A percentile compares a stretch with the other conserved stretches of the same genome.
Evolutionary conservation across 2,888 invertebrate species (phyloP).

Genomic region (Chrysotoxum bicinctum): DNA sequence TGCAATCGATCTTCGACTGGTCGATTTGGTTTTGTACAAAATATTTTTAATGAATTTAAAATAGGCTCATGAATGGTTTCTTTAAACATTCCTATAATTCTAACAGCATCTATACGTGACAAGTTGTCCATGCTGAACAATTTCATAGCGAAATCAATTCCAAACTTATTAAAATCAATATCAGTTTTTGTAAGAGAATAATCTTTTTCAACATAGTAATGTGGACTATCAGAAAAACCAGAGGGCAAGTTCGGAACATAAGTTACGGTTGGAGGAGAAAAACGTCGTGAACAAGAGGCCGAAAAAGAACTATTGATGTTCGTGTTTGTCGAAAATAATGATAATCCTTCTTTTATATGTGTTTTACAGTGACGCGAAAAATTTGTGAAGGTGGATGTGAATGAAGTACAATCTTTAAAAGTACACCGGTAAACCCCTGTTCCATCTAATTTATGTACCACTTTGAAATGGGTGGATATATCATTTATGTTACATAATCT

Average conservation of each 20-base stretch:
- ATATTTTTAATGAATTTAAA: background rate
- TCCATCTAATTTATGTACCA: background rate
- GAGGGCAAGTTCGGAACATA: background rate
- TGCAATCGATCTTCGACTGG: too few relatives aligned
- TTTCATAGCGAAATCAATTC: conserved; percentile 1
- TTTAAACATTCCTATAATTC: background rate
- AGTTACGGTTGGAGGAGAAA: background rate
- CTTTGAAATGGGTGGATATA: conserved; percentile 5
- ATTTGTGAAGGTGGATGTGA: conserved; percentile 3
- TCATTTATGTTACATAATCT: background rate
- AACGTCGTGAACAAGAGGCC: background rate
- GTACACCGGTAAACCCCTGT: conserved; percentile 7
- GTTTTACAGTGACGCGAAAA: conserved; percentile 7
- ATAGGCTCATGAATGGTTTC: conserved; percentile 4
- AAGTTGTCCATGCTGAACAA: conserved; percentile 13
- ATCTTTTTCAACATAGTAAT: background rate
- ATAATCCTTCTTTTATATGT: background rate
- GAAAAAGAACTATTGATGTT: background rate
- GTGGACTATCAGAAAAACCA: background rate
- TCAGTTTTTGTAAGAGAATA: background rate
- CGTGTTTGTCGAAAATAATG: background rate
- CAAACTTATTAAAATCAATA: background rate
- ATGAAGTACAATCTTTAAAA: background rate
- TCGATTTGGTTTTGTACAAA: background rate
- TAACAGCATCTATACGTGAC: background rate